Conservation (phyloP, 2,113 vertebrate species). For the Pipra filicauda region DNA sequence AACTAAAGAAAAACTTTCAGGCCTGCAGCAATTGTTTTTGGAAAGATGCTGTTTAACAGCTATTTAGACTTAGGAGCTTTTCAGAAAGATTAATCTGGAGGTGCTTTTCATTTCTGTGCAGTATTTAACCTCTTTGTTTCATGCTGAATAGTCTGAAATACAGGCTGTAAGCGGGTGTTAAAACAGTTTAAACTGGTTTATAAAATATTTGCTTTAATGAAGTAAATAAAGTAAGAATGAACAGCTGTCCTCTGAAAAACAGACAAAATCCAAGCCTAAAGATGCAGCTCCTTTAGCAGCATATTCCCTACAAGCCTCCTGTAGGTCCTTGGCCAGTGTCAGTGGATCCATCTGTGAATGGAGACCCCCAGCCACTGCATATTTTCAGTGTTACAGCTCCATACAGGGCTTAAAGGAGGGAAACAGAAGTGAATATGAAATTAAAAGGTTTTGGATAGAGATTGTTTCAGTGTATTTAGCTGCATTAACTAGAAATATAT, state of each 20-base stretch:
- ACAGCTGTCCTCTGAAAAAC: not conserved
- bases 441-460: not conserved
- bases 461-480: not conserved
- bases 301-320: not conserved
- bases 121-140: not conserved
- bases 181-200: not conserved
- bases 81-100: not conserved
- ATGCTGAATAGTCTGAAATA: not conserved
- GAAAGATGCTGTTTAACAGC: not conserved
- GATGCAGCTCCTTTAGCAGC: not conserved
- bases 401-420: not conserved
- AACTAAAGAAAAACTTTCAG: not conserved
- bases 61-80: not conserved
- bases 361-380: accelerated
- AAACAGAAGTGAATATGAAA: not conserved
- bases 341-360: not conserved
- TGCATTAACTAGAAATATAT: not conserved
- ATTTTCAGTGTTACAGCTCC: not conserved
- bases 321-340: not conserved
- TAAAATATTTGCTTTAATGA: not conserved
- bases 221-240: not conserved
- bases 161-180: not conserved
- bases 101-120: not conserved
- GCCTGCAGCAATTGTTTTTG: not conserved
- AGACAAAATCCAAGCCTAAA: not conserved